Percentiles rank a stretch among this genome's conserved stretches.
phyloP scores from a whole-genome alignment of 2,888 invertebrate species.

The Cistogaster globosa region DNA sequence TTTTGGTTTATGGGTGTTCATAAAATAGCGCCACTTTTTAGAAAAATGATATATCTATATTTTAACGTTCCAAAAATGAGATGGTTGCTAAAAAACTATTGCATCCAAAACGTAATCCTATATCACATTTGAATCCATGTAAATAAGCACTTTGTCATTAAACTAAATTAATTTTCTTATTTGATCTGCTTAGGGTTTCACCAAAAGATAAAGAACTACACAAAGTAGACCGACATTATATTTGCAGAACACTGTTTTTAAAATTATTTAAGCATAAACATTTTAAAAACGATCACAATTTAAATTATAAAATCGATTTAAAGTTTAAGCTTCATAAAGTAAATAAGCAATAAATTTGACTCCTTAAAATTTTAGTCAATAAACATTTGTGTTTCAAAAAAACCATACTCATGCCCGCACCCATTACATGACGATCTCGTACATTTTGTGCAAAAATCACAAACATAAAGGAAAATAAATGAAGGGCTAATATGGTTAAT shows the following conservation, averaged over 20 bases:
- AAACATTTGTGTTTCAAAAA: background rate
- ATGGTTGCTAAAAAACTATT: too few relatives aligned
- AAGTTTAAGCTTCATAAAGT: background rate
- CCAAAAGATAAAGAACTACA: too few relatives aligned
- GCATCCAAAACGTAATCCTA: too few relatives aligned
- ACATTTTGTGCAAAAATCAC: background rate
- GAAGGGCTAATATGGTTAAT: constrained; percentile 38
- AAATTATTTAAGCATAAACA: background rate
- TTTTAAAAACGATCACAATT: background rate
- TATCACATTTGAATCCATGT: too few relatives aligned
- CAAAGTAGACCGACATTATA: background rate
- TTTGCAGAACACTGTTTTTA: background rate
- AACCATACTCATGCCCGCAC: background rate
- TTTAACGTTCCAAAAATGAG: too few relatives aligned
- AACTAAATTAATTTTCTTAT: too few relatives aligned
- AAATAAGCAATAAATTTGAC: background rate
- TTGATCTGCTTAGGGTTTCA: too few relatives aligned
- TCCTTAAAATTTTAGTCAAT: background rate
- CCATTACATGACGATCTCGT: background rate
- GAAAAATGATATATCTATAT: too few relatives aligned
- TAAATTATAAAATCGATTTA: background rate
- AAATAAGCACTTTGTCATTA: too few relatives aligned
- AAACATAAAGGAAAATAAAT: background rate
- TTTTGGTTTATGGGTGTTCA: too few relatives aligned
- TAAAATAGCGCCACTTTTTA: too few relatives aligned